Evolutionary conservation across 1,140 invertebrate species (phyloP), one percentile per base, ranked within the genome.

Genomic region (Eupeodes corollae): DNA sequence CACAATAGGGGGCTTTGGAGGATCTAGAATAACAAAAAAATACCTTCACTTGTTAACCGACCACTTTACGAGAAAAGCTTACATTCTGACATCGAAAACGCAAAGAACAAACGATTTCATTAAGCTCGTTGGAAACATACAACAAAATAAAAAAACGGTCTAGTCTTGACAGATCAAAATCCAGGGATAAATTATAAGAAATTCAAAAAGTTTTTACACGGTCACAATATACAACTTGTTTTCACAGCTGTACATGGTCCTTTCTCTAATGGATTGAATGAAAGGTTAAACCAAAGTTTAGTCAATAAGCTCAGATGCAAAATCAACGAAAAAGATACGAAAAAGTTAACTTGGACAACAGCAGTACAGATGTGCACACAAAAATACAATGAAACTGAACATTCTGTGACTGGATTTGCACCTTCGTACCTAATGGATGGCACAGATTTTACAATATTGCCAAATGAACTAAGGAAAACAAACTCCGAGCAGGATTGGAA

Each of bases 291-390:
- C 48, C 59, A 62, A 55, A 63, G 54, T 42, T 34, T 61, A 39
- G 57, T 57, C 3, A 64, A 64, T 47, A 63, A 60, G 59, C 63
- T 63, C 14, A 56, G 59, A 58, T 70, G 67, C 47, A 67, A 46
- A 55, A 57, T 66, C 30, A 42, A 48, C 16, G 40, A 48, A 26
- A 26, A 8, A 26, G 30, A 48, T 26, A 34, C 19, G 6, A 33
- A 33, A 13, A 48, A 67, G 67, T 53, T 21, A 54, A 52, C 61
- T 42, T 68, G 64, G 68, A 56, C 67, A 56, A 63, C 57, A 9
- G 58, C 68, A 42, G 67, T 63, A 34, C 45, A 56, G 21, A 47
- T 61, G 46, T 69, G 67, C 53, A 47, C 61, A 52, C 38, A 62
- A 12, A 60, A 53, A 53, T 69, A 67, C 54, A 67, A 69, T 56